Conservation (phyloP, 2,797 vertebrate genomes). For the Argyrosomus regius region DNA sequence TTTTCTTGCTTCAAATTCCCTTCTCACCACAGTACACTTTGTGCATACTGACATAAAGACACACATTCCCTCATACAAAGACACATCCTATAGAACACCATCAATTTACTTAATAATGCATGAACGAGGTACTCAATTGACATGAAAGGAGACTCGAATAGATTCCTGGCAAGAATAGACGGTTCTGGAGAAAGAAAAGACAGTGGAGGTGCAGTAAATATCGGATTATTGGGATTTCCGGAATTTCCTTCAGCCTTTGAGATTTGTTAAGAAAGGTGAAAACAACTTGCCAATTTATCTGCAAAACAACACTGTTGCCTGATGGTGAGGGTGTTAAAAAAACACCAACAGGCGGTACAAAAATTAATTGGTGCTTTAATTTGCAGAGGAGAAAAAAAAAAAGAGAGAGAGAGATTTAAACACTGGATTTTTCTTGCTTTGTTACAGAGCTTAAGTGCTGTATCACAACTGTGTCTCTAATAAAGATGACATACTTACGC, state of each 20-base stretch:
- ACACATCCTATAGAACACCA: constrained; percentile 70
- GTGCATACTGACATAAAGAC: constrained; percentile 44
- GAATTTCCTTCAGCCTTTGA: constrained; percentile 46
- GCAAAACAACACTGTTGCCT: constrained; percentile 41
- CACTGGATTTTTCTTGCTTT: constrained; percentile 26
- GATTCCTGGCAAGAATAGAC: constrained; percentile 78
- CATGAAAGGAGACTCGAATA: constrained; percentile 78
- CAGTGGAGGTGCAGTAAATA: constrained; percentile 59
- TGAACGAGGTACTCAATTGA: constrained; percentile 79
- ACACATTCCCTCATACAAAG: constrained; percentile 52
- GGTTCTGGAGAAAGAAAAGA: constrained; percentile 61
- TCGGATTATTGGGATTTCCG: constrained; percentile 68
- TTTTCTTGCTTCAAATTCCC: constrained; percentile 58
- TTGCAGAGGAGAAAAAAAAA: constrained; percentile 12
- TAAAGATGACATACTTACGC: constrained; percentile 49
- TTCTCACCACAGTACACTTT: constrained; percentile 33
- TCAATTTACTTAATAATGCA: constrained; percentile 85
- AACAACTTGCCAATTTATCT: constrained; percentile 52
- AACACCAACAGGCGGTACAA: constrained; percentile 1
- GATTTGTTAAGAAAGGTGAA: constrained; percentile 63
- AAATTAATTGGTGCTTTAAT: constrained; percentile 56
- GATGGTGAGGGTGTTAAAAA: constrained; percentile 21
- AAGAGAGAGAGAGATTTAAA: constrained; percentile 20
- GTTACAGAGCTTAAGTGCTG: constrained; percentile 12
- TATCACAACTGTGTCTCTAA: constrained; percentile 38